These are phyloP conservation scores for Brachionus paranguensis DNA, from an alignment of 1,140 invertebrate species.

Conservation along the genomic window DNA sequence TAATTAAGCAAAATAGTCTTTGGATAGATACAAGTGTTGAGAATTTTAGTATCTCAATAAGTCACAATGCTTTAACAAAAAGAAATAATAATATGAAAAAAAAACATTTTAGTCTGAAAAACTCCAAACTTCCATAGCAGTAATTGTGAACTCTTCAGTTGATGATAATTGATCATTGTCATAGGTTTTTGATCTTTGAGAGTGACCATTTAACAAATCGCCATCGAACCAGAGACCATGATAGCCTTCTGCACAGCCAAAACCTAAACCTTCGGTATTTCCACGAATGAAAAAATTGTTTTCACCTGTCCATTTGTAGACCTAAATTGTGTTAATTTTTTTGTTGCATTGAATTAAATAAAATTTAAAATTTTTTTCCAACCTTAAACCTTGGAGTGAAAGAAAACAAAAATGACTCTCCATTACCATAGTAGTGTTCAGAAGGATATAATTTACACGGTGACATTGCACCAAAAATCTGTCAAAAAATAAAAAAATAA, in stretches of 20 bases:
- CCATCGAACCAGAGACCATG: conserved; percentile 96
- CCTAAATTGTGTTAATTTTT: conserved; percentile 61
- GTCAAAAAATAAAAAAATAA: conserved; percentile 41
- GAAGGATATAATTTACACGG: conserved; percentile 82
- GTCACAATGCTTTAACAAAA: background rate
- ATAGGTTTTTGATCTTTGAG: conserved; percentile 87
- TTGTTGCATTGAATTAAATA: conserved; percentile 41
- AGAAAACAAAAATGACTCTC: conserved; percentile 87
- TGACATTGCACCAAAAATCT: conserved; percentile 93
- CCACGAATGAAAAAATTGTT: conserved; percentile 92
- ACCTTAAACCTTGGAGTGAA: conserved; percentile 62
- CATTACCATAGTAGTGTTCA: conserved; percentile 96
- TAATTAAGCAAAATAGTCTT: background rate
- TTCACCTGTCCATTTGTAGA: conserved; percentile 93
- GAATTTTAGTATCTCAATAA: background rate
- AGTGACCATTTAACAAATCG: conserved; percentile 86
- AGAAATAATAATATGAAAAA: background rate
- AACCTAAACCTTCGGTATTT: conserved; percentile 84
- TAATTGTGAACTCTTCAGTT: conserved; percentile 89
- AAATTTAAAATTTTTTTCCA: conserved; percentile 5
- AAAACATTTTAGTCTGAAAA: conserved; percentile 58
- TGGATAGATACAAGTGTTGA: background rate
- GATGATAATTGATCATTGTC: conserved; percentile 84
- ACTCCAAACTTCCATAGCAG: conserved; percentile 89
- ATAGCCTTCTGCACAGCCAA: conserved; percentile 92